Percentiles rank a stretch among this genome's conserved stretches.
Evolutionary conservation across 2,888 invertebrate genomes (phyloP).

Genomic region (Gortyna flavago): DNA sequence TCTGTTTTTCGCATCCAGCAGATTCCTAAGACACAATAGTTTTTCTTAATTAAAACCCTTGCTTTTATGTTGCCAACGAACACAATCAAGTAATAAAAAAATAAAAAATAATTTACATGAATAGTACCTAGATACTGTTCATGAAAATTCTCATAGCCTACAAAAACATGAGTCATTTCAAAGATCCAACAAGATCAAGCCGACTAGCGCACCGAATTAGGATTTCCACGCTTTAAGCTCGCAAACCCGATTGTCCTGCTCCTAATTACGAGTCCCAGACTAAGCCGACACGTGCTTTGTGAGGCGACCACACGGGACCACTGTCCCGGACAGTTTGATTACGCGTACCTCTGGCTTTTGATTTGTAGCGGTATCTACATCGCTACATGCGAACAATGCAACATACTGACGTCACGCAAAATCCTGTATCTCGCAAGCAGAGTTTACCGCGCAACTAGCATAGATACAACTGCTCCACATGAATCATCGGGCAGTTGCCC

Average conservation of each 20-base stretch:
- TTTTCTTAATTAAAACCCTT: neutral
- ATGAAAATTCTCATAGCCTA: neutral
- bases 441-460: too few relatives aligned
- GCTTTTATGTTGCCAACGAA: too few relatives aligned
- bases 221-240: conserved; percentile 41
- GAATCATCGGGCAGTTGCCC: too few relatives aligned
- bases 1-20: neutral
- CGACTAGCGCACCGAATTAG: conserved; percentile 33
- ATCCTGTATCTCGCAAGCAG: too few relatives aligned
- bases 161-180: conserved; percentile 17
- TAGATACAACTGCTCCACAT: too few relatives aligned
- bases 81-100: neutral
- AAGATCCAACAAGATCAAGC: conserved; percentile 40
- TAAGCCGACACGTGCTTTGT: conserved; percentile 64
- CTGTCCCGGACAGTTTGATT: conserved; percentile 62
- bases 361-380: too few relatives aligned
- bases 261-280: conserved; percentile 66
- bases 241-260: conserved; percentile 64
- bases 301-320: conserved; percentile 52
- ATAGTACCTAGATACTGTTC: neutral
- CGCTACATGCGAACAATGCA: too few relatives aligned
- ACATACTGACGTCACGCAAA: too few relatives aligned
- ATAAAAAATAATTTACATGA: too few relatives aligned
- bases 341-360: conserved; percentile 54
- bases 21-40: neutral